Conservation (phyloP, 2,888 invertebrate genomes). For the Psylliodes chrysocephalus region DNA sequence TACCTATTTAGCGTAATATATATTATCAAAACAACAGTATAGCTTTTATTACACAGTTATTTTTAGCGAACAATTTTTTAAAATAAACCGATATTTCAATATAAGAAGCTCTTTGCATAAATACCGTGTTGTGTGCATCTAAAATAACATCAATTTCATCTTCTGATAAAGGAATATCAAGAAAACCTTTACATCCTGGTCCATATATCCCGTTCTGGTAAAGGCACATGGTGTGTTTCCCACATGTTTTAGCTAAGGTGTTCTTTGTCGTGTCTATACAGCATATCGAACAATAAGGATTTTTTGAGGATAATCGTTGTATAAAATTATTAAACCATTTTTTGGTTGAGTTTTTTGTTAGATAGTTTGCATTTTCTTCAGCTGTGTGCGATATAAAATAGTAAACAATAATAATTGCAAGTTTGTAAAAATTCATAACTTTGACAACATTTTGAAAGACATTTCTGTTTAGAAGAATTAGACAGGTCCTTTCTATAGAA, state of each 20-base stretch:
- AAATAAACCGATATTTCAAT: not conserved
- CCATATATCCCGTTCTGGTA: conserved; percentile 47
- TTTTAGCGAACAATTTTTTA: too few species aligned
- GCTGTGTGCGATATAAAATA: not conserved
- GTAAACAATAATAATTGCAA: not conserved
- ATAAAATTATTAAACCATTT: conserved; percentile 40
- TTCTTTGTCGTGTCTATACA: conserved; percentile 50
- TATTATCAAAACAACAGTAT: too few species aligned
- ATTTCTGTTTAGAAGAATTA: too few species aligned
- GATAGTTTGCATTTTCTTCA: conserved; percentile 8
- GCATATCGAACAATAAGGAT: conserved; percentile 55
- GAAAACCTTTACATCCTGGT: conserved; percentile 48
- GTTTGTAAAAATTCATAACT: conserved; percentile 7
- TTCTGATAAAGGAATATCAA: conserved; percentile 54
- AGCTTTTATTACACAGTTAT: too few species aligned
- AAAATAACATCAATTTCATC: conserved; percentile 61
- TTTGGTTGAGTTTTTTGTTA: conserved; percentile 33
- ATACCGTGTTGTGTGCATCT: conserved; percentile 63
- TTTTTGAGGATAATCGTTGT: conserved; percentile 29
- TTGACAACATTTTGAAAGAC: conserved; percentile 13
- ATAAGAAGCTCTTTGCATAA: not conserved
- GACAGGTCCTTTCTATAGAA: too few species aligned
- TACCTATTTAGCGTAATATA: too few species aligned
- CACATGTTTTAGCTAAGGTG: conserved; percentile 54
- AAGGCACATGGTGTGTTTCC: conserved; percentile 56